A percentile compares a stretch with the other conserved stretches of the same genome.
phyloP scores from a whole-genome alignment of 2,113 vertebrate species.

The Salminus brasiliensis region DNA sequence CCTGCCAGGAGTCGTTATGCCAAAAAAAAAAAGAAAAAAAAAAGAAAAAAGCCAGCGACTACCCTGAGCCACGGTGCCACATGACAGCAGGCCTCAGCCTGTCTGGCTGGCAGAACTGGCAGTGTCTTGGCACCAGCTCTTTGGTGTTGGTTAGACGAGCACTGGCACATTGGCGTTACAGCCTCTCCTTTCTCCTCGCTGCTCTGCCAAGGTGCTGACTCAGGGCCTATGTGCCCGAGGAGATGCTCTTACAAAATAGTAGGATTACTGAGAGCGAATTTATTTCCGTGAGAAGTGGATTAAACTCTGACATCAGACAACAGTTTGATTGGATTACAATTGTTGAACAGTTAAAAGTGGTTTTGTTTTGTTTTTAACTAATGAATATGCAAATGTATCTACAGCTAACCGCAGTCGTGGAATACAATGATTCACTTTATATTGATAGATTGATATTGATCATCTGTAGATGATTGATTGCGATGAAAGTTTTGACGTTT shows the following conservation, averaged over 20 bases:
- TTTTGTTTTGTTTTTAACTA: no score
- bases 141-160: conserved; percentile 47
- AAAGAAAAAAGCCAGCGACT: neutral
- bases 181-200: conserved; percentile 27
- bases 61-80: conserved; percentile 12
- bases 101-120: conserved; percentile 50
- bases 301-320: neutral
- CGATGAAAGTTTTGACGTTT: no score
- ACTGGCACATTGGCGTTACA: conserved; percentile 43
- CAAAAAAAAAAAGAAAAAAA: no score
- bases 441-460: no score
- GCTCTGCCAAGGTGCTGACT: neutral
- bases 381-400: no score
- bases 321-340: neutral
- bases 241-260: neutral
- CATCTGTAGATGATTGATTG: no score
- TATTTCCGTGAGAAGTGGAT: neutral
- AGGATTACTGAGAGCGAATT: no score
- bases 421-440: no score
- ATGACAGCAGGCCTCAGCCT: conserved; percentile 29
- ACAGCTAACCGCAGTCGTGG: no score
- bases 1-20: conserved; percentile 44
- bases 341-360: no score
- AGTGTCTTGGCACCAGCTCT: conserved; percentile 52
- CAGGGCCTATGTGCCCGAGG: neutral